Percentiles rank a stretch among this genome's conserved stretches.
These are phyloP conservation scores for Selenia dentaria DNA, from an alignment of 2,888 invertebrate genomes.

Conservation along the genomic window DNA sequence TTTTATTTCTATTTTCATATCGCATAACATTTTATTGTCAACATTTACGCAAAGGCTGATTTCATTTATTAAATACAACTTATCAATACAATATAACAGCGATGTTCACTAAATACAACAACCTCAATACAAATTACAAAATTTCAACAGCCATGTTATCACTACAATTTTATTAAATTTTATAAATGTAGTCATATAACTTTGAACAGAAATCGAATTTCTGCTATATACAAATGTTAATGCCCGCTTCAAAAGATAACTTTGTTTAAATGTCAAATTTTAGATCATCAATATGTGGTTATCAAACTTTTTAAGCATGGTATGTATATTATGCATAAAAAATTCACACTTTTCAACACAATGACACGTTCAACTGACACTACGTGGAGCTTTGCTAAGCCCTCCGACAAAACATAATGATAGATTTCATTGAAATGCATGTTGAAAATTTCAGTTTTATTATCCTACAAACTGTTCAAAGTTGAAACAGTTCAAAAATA, in stretches of 20 bases:
- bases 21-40: conserved; percentile 56
- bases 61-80: conserved; percentile 26
- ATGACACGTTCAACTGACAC: too few relatives aligned
- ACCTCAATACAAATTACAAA: conserved; percentile 71
- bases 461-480: too few relatives aligned
- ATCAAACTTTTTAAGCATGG: too few relatives aligned
- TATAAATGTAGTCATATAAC: conserved; percentile 36
- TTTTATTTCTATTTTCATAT: not conserved
- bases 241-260: conserved; percentile 11
- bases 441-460: too few relatives aligned
- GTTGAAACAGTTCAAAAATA: too few relatives aligned
- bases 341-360: too few relatives aligned
- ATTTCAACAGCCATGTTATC: conserved; percentile 82
- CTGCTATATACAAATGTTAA: conserved; percentile 37
- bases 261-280: too few relatives aligned
- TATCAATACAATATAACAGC: conserved; percentile 59
- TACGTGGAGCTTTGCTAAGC: too few relatives aligned
- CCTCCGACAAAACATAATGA: too few relatives aligned
- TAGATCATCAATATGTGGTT: too few relatives aligned
- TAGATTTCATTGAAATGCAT: too few relatives aligned
- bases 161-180: conserved; percentile 59
- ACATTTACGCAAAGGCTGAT: conserved; percentile 65
- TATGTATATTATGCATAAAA: too few relatives aligned
- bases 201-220: conserved; percentile 46
- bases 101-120: conserved; percentile 66